Evolutionary conservation across 2,888 invertebrate genomes (phyloP).

Genomic region (Drosophila anomalata): DNA sequence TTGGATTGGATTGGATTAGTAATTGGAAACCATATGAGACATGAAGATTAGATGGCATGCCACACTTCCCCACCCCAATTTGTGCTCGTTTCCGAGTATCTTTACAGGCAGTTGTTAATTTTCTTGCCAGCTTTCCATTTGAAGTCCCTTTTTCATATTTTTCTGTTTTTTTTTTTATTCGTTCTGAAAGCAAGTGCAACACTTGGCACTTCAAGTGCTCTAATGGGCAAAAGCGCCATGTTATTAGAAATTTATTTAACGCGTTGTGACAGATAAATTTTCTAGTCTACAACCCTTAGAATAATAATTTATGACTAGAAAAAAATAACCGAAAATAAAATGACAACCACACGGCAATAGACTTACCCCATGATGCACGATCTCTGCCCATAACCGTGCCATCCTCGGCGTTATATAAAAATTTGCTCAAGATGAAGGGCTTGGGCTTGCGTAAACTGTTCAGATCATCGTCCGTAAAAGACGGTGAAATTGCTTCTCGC

Average conservation of each 20-base stretch:
- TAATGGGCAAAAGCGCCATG: conserved; percentile 5
- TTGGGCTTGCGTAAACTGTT: conserved; percentile 76
- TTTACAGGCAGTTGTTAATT: conserved; percentile 18
- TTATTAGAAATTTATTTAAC: conserved; percentile 4
- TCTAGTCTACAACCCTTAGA: not conserved
- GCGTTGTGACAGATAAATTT: conserved; percentile 3
- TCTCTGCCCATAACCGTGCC: conserved; percentile 87
- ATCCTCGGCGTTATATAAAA: conserved; percentile 86
- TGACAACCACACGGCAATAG: conserved; percentile 5
- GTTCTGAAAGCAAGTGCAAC: conserved; percentile 2
- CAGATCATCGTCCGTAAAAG: conserved; percentile 77
- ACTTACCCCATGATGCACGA: conserved; percentile 88
- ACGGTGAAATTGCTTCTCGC: conserved; percentile 66
- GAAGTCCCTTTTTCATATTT: conserved; percentile 1
- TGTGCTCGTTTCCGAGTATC: conserved; percentile 11
- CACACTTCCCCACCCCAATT: conserved; percentile 1
- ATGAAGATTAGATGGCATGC: not conserved
- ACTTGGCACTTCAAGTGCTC: not conserved
- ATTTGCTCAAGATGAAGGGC: conserved; percentile 78
- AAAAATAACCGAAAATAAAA: not conserved
- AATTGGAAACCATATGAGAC: conserved; percentile 20
- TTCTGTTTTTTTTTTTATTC: not conserved
- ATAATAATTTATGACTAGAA: not conserved
- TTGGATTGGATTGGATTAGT: conserved; percentile 3
- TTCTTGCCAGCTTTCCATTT: not conserved